Evolutionary conservation across 2,113 vertebrate genomes (phyloP).

Genomic region (Crotalus horridus): DNA sequence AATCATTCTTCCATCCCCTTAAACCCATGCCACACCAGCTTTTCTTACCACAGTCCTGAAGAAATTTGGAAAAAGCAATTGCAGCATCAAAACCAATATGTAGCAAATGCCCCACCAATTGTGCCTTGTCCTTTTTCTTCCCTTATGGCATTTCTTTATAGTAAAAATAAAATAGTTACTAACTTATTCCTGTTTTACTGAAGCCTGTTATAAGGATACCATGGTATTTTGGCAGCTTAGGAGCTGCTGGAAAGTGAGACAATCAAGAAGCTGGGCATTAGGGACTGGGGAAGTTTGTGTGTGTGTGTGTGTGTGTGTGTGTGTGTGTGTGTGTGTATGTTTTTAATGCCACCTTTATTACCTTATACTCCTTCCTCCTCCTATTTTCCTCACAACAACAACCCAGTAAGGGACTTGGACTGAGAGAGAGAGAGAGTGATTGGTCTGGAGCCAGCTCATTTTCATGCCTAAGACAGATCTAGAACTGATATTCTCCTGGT

Average conservation of each 20-base stretch:
- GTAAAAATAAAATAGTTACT: not conserved
- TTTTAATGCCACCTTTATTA: too few relatives aligned
- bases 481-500: not conserved
- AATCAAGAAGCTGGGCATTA: not conserved
- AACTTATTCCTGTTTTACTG: not conserved
- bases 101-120: not conserved
- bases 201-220: not conserved
- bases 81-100: not conserved
- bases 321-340: too few relatives aligned
- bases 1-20: not conserved
- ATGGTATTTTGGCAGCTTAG: not conserved
- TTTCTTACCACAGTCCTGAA: not conserved
- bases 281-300: not conserved
- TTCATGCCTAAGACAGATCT: not conserved
- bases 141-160: not conserved
- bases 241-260: not conserved
- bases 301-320: too few relatives aligned
- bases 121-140: not conserved
- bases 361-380: too few relatives aligned
- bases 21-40: not conserved
- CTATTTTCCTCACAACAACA: too few relatives aligned
- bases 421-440: too few relatives aligned
- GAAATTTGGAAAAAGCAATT: not conserved
- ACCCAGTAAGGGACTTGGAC: too few relatives aligned
- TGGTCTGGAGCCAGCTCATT: not conserved